Evolutionary conservation across 2,888 invertebrate species (phyloP), one percentile per base, ranked within the genome.

Genomic region (Folsomia candida): DNA sequence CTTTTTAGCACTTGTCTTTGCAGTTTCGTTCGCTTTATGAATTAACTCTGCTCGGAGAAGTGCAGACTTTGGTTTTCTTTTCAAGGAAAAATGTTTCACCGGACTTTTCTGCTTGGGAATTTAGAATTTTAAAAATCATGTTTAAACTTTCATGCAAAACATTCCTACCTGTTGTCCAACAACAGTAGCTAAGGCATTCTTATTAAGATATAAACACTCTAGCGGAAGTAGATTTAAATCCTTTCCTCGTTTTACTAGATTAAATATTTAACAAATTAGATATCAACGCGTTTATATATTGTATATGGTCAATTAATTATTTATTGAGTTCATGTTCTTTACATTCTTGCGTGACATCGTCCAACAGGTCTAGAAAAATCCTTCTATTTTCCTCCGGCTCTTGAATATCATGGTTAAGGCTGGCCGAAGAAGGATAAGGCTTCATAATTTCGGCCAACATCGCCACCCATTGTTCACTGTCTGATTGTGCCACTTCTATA

Each of bases 391-490:
- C 94, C 80, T 95, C 94, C 78, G 92, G 88, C 83, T 93, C 93
- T 64, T 90, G 86, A 81, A 95, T 90, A 84, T 94, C 92, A 51
- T 93, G 91, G 83, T 95, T 96, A 69, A 97, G 87, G 47, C 92
- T 91, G 28, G 95, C 94, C 0, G 91, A 90, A 0, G 92, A 89
- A 0, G 97, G 97, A 82, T 92, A 94, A 0, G 94, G 93, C 83
- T 94, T 94, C 86, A 97, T 90, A 76, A 94, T 92, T 85, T 97
- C 97, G 1, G 94, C 96, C 77, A 97, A 85, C 93, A 96, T 96
- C 3, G 95, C 93, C 47, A 97, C 97, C 97, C 97, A 97, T 80
- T 96, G 88, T 83, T 98, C 97, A 11, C 93, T 92, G 85, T 97
- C 97, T 80, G 91, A 87, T 2, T 91, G 90, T 6, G 96, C 97